Conservation (phyloP, 2,888 invertebrate species). For the Drosophila atroscutellata region DNA sequence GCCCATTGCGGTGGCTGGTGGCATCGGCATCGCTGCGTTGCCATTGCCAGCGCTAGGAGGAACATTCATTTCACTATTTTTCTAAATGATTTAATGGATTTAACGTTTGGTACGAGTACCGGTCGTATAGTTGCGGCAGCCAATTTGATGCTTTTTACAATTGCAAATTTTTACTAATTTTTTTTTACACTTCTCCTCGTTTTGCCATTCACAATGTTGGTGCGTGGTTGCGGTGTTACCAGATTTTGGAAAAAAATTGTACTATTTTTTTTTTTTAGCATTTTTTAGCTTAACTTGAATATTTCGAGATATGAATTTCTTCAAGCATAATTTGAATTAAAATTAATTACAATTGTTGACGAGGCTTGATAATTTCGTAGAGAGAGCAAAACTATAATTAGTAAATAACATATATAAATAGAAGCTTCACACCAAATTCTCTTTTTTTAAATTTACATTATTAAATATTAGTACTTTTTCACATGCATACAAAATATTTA, state of each 20-base stretch:
- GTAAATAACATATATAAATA: not conserved
- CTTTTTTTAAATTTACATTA: no score
- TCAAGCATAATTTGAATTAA: not conserved
- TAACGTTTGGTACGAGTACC: conserved; percentile 70
- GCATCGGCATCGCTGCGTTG: conserved; percentile 53
- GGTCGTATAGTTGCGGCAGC: conserved; percentile 58
- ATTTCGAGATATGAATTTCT: not conserved
- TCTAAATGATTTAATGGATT: conserved; percentile 53
- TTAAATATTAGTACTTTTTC: no score
- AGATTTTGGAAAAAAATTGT: not conserved
- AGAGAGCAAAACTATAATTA: not conserved
- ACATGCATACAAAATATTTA: no score
- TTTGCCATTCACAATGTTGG: conserved; percentile 57
- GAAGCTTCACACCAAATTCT: not conserved
- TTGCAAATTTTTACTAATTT: conserved; percentile 48
- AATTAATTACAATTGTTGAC: not conserved
- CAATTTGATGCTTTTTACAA: conserved; percentile 54
- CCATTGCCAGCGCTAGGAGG: conserved; percentile 83
- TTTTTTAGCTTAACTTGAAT: not conserved
- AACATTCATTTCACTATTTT: conserved; percentile 83
- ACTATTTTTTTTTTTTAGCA: not conserved
- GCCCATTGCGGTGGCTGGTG: conserved; percentile 82
- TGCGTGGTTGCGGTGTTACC: conserved; percentile 45
- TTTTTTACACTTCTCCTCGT: conserved; percentile 39
- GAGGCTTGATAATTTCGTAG: not conserved